Evolutionary conservation across 1,140 invertebrate genomes (phyloP).

Genomic region (Stenopsyche tienmushanensis): DNA sequence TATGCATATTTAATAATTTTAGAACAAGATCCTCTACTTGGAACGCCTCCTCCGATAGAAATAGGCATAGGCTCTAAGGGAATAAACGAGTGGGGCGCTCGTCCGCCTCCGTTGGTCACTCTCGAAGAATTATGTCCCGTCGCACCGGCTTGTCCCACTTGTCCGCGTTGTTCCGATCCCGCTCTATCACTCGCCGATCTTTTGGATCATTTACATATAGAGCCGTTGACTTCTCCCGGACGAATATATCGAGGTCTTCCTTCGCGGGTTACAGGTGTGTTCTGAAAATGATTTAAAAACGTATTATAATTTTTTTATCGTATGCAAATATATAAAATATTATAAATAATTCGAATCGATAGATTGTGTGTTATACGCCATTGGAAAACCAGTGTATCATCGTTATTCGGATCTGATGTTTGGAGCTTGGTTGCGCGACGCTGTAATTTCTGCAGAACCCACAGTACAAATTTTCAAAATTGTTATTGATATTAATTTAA

Average conservation of each 20-base stretch:
- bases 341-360: conserved; percentile 42
- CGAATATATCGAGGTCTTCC: conserved; percentile 58
- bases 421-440: conserved; percentile 86
- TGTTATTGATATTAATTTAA: not conserved
- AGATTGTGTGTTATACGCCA: conserved; percentile 86
- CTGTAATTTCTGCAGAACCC: conserved; percentile 60
- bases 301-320: too few species aligned
- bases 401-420: conserved; percentile 71
- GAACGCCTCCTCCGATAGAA: conserved; percentile 47
- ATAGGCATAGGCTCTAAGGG: conserved; percentile 13
- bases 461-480: conserved; percentile 41
- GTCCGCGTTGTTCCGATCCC: conserved; percentile 61
- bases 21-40: conserved; percentile 54
- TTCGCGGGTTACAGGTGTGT: conserved; percentile 59
- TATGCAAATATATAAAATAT: not conserved
- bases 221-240: conserved; percentile 59
- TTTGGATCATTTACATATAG: conserved; percentile 59
- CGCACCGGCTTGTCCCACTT: conserved; percentile 58
- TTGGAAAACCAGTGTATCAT: conserved; percentile 90
- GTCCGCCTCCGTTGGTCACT: conserved; percentile 24
- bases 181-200: conserved; percentile 58
- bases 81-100: conserved; percentile 28
- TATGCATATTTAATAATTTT: conserved; percentile 17
- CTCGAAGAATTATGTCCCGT: conserved; percentile 37
- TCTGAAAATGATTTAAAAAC: not conserved